Percentiles rank a stretch among this genome's conserved stretches.
Evolutionary conservation across 2,888 invertebrate genomes (phyloP).

Genomic region (Plebejus argus): DNA sequence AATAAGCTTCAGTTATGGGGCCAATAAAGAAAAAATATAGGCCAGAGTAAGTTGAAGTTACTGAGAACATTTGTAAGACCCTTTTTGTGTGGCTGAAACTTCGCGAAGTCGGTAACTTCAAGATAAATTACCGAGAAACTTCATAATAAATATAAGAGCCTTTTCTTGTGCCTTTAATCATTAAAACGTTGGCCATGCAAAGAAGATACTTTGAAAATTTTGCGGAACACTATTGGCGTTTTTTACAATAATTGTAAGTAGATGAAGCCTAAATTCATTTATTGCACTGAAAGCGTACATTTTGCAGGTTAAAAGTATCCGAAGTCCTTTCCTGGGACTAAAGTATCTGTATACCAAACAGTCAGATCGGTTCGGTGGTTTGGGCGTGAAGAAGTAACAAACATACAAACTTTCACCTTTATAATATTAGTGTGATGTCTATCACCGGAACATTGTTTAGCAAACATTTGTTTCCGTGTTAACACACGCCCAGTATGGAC

Average conservation of each 20-base stretch:
- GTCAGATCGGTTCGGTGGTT: background rate
- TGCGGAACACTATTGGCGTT: background rate
- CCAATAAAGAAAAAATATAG: background rate
- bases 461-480: too few relatives aligned
- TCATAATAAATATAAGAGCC: constrained; percentile 23
- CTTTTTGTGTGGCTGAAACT: constrained; percentile 16
- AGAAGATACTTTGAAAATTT: background rate
- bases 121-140: constrained; percentile 22
- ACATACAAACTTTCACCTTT: too few relatives aligned
- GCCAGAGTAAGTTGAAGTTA: background rate
- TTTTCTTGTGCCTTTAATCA: background rate
- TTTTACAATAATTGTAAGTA: background rate
- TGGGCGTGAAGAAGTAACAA: background rate
- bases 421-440: too few relatives aligned
- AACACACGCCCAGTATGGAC: too few relatives aligned
- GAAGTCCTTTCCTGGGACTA: background rate
- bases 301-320: too few relatives aligned
- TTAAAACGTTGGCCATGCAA: background rate
- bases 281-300: too few relatives aligned
- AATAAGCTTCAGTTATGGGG: background rate
- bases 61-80: background rate
- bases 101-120: background rate
- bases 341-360: background rate
- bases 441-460: too few relatives aligned
- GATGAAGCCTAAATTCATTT: too few relatives aligned